Evolutionary conservation across 2,888 invertebrate species (phyloP).

Genomic region (Limenitis camilla): DNA sequence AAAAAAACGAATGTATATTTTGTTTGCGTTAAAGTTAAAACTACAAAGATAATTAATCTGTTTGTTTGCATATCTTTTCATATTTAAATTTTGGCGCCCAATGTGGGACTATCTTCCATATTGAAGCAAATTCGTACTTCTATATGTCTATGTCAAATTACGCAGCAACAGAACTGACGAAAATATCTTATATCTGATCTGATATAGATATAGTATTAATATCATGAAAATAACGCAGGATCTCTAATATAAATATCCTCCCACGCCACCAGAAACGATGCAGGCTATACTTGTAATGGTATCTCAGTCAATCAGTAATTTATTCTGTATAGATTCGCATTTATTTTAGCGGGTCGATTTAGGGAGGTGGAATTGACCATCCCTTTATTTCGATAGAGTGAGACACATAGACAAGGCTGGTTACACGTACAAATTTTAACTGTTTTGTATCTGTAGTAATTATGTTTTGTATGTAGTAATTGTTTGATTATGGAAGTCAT

Average conservation of each 20-base stretch:
- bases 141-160: too few relatives aligned
- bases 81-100: too few relatives aligned
- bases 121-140: too few relatives aligned
- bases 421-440: background rate
- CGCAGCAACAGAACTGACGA: too few relatives aligned
- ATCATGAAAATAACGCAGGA: background rate
- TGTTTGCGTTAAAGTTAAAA: too few relatives aligned
- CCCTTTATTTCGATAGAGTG: background rate
- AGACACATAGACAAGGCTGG: background rate
- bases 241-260: background rate
- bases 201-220: background rate
- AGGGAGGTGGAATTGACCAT: constrained; percentile 3
- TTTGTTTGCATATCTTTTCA: too few relatives aligned
- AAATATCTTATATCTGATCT: too few relatives aligned
- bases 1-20: too few relatives aligned
- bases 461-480: too few relatives aligned
- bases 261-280: background rate
- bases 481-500: too few relatives aligned
- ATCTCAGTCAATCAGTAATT: background rate
- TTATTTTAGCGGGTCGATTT: background rate
- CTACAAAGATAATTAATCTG: too few relatives aligned
- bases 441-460: background rate
- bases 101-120: too few relatives aligned
- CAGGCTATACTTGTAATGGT: constrained; percentile 17
- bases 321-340: background rate